Evolutionary conservation across 2,888 invertebrate genomes (phyloP).

Genomic region (Lithosia quadra): DNA sequence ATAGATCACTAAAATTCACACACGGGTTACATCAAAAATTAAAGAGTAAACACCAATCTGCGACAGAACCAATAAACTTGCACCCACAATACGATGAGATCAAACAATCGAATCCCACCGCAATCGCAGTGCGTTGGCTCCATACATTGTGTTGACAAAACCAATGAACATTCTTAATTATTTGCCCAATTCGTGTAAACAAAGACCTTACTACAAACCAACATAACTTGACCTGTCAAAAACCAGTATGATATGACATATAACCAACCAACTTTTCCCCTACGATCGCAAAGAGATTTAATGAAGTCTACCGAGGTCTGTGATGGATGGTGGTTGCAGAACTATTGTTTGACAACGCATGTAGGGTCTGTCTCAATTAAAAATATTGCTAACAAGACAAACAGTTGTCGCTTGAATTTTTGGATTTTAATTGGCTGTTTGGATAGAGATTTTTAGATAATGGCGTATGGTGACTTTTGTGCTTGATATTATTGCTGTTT

Average conservation of each 20-base stretch:
- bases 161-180: constrained; percentile 86
- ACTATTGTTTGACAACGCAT: constrained; percentile 79
- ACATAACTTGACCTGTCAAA: constrained; percentile 53
- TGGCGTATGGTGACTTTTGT: constrained; percentile 47
- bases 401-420: constrained; percentile 80
- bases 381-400: constrained; percentile 84
- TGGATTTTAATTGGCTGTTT: constrained; percentile 81
- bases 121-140: constrained; percentile 64
- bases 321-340: constrained; percentile 55
- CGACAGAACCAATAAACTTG: constrained; percentile 66
- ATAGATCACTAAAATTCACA: constrained; percentile 7
- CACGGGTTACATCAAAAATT: constrained; percentile 35
- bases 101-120: constrained; percentile 76
- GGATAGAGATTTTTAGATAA: constrained; percentile 72
- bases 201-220: constrained; percentile 74
- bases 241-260: constrained; percentile 8
- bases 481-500: neutral
- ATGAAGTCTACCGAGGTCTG: constrained; percentile 48
- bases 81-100: constrained; percentile 63
- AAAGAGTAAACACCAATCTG: constrained; percentile 52
- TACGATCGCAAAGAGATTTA: constrained; percentile 21
- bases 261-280: constrained; percentile 28
- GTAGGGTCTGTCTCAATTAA: constrained; percentile 83
- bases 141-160: constrained; percentile 81
- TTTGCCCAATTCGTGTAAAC: constrained; percentile 82